Conservation (phyloP, 2,888 invertebrate genomes). For the Microctonus aethiopoides region DNA sequence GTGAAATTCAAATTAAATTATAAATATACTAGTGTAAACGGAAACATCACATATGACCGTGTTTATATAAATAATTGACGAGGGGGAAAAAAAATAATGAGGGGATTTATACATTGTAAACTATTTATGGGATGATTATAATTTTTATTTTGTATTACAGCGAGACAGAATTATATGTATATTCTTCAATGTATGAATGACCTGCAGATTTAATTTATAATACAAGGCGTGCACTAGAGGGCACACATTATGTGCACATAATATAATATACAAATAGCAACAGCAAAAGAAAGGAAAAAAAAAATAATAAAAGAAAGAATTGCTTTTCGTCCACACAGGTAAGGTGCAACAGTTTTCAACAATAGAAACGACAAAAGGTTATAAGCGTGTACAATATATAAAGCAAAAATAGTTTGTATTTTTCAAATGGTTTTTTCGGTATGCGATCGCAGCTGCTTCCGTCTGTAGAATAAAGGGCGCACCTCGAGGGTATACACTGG, state of each 20-base stretch:
- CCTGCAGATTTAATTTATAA: conserved; percentile 25
- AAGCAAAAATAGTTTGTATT: conserved; percentile 29
- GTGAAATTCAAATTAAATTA: neutral
- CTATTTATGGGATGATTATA: neutral
- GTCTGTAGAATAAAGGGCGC: conserved; percentile 34
- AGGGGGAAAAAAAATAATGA: neutral
- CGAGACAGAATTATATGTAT: conserved; percentile 4
- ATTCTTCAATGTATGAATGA: conserved; percentile 22
- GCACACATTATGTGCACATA: conserved; percentile 10
- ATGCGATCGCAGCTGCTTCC: conserved; percentile 34
- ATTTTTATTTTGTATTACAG: neutral
- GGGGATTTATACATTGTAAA: neutral
- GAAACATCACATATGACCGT: too few species aligned
- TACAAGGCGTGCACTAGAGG: conserved; percentile 9
- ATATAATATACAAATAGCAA: conserved; percentile 6
- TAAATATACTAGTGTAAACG: too few species aligned
- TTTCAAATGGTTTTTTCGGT: conserved; percentile 30
- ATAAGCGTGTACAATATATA: conserved; percentile 18
- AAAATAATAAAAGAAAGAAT: conserved; percentile 7
- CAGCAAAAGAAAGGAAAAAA: conserved; percentile 17
- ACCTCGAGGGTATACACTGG: conserved; percentile 33
- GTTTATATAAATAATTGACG: neutral
- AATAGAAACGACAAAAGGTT: conserved; percentile 19
- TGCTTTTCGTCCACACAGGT: conserved; percentile 31
- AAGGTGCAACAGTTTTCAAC: conserved; percentile 47